Evolutionary conservation across 2,888 invertebrate species (phyloP), one percentile per base, ranked within the genome.

Genomic region (Netelia inedita): DNA sequence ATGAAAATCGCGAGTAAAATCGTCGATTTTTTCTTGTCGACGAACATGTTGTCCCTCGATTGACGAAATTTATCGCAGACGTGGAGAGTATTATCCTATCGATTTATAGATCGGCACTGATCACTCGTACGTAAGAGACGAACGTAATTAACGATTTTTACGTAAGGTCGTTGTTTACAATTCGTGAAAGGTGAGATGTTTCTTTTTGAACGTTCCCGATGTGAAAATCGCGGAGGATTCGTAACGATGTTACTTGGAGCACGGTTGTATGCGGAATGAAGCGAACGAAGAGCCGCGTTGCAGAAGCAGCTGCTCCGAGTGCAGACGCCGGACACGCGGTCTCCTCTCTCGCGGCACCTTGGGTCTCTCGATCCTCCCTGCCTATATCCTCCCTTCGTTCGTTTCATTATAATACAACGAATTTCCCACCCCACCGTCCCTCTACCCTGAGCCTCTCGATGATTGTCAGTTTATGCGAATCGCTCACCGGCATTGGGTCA

Each of bases 251-350:
- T 88, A 82, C 90, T 85, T 83, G 87, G 87, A 80, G 86, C 88
- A 85, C 88, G 88, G 89, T 89, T 87, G 87, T 88, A 84, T 89
- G 88, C 88, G 89, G 88, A 92, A 89, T 92, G 92, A 91, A 89
- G 87, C 83, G 86, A 90, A 83, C 86, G 86, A 85, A 86, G 87
- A 87, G 89, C 89, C 89, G 85, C 89, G 85, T 76, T 86, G 83
- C 86, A 83, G 82, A 76, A 85, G 83, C 87, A 87, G 87, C 87
- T 87, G 86, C 86, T 83, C 85, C 55, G 63, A 86, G 83, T 89
- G 88, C 85, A 85, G 88, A 90, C 89, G 88, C 87, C 88, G 90
- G 86, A 88, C 88, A 87, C 87, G 88, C 88, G 88, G 88, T 88
- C 75, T 82, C 86, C 82, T 78, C 79, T 63, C 65, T 83, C 86